These are phyloP conservation scores for Acrocyrtus sp. DNA, from an alignment of 2,888 invertebrate species.

Conservation along the genomic window DNA sequence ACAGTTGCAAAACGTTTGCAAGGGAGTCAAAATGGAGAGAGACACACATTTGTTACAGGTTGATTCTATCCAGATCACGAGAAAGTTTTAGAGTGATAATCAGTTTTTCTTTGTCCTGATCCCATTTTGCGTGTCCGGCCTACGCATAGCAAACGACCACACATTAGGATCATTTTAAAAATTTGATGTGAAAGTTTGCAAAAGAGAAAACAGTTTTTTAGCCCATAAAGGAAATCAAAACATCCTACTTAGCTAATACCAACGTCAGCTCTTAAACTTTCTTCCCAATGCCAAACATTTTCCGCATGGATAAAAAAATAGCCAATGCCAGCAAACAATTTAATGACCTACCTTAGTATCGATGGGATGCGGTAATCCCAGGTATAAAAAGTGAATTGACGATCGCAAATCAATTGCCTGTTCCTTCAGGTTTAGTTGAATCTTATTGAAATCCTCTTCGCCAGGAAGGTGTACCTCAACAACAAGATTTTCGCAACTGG, in stretches of 20 bases:
- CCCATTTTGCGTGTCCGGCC: constrained; percentile 83
- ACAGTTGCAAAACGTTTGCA: no score
- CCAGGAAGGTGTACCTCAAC: constrained; percentile 80
- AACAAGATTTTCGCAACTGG: constrained; percentile 90
- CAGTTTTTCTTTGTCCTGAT: constrained; percentile 74
- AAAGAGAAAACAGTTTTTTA: no score
- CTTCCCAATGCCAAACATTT: background rate
- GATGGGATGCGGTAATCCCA: constrained; percentile 83
- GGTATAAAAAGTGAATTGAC: constrained; percentile 75
- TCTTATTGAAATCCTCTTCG: constrained; percentile 77
- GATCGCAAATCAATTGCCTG: constrained; percentile 74
- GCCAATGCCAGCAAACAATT: no score
- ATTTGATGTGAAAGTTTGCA: no score
- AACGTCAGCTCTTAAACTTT: background rate
- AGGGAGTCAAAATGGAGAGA: background rate
- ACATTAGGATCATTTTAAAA: no score
- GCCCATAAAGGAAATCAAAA: no score
- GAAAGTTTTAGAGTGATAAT: constrained; percentile 78
- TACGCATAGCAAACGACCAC: no score
- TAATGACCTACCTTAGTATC: constrained; percentile 71
- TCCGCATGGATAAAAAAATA: no score
- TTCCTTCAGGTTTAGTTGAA: constrained; percentile 76
- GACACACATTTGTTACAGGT: constrained; percentile 70
- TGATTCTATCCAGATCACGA: constrained; percentile 86
- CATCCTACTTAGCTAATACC: no score